phyloP scores from a whole-genome alignment of 2,113 vertebrate genomes.

The Hippoglossus stenolepis region DNA sequence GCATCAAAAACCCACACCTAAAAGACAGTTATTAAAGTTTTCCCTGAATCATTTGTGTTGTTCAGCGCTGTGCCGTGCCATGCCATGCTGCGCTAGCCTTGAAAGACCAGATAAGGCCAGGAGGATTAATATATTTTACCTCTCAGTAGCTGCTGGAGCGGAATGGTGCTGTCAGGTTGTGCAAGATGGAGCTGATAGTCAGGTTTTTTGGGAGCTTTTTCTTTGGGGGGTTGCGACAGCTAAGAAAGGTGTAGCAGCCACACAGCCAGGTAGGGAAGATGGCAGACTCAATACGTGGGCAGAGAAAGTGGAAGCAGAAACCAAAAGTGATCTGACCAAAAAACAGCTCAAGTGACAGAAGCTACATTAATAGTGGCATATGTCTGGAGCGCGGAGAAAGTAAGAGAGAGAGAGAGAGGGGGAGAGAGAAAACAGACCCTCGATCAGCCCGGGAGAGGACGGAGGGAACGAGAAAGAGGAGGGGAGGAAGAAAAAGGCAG shows the following conservation, averaged over 20 bases:
- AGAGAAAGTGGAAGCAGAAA: constrained; percentile 24
- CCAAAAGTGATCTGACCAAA: constrained; percentile 65
- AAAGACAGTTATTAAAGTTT: constrained; percentile 52
- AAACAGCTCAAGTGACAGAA: constrained; percentile 81
- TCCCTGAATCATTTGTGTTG: constrained; percentile 41
- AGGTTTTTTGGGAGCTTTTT: background rate
- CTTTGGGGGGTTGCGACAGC: background rate
- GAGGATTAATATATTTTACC: constrained; percentile 38
- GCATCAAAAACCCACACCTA: constrained; percentile 16
- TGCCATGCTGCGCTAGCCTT: constrained; percentile 6
- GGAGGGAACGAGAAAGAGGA: constrained; percentile 8
- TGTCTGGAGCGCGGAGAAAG: constrained; percentile 68
- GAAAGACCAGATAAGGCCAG: constrained; percentile 30
- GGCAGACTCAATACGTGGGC: background rate
- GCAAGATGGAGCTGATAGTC: constrained; percentile 20
- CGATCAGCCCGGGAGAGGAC: background rate
- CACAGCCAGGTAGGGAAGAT: background rate
- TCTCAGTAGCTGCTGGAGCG: constrained; percentile 25
- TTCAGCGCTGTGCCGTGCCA: background rate
- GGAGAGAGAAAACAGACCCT: constrained; percentile 43
- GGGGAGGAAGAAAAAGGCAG: constrained; percentile 37
- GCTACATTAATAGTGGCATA: constrained; percentile 80
- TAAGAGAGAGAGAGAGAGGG: constrained; percentile 41
- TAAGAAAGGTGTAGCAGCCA: background rate
- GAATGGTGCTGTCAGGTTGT: constrained; percentile 22